These are phyloP conservation scores for Ectropis crepuscularia DNA, from an alignment of 2,888 invertebrate genomes.

Conservation along the genomic window DNA sequence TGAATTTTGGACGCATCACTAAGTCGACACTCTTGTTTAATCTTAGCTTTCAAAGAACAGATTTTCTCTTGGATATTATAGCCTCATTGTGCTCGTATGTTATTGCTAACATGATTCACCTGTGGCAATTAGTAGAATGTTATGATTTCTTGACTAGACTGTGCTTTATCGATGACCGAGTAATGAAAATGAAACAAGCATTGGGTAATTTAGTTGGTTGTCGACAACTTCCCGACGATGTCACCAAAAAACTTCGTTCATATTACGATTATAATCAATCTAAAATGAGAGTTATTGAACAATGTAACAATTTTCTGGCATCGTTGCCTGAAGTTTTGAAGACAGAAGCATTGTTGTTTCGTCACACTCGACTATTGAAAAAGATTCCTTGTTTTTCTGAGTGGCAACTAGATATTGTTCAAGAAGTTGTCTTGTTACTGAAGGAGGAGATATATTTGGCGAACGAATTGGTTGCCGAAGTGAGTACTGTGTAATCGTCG, in stretches of 20 bases:
- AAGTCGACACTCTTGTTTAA: slow-evolving; percentile 51
- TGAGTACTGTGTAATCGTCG: slow-evolving; percentile 37
- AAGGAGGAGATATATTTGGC: slow-evolving; percentile 46
- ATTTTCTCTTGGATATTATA: slow-evolving; percentile 43
- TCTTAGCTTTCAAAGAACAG: slow-evolving; percentile 34
- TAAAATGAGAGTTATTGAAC: slow-evolving; percentile 37
- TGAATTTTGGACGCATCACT: slow-evolving; percentile 46
- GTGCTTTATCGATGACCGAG: slow-evolving; percentile 39
- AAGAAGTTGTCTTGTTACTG: slow-evolving; percentile 40
- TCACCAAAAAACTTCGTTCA: slow-evolving; percentile 39
- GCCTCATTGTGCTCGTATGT: slow-evolving; percentile 43
- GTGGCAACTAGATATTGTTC: slow-evolving; percentile 48
- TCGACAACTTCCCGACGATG: slow-evolving; percentile 45
- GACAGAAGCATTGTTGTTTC: slow-evolving; percentile 41
- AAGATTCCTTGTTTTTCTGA: slow-evolving; percentile 49
- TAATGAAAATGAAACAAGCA: slow-evolving; percentile 25
- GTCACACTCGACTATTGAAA: slow-evolving; percentile 37
- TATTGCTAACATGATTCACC: slow-evolving; percentile 47
- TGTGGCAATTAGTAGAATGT: slow-evolving; percentile 50
- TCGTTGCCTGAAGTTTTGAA: slow-evolving; percentile 44
- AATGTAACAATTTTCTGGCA: slow-evolving; percentile 40
- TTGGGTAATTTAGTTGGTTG: slow-evolving; percentile 36
- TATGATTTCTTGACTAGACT: slow-evolving; percentile 41
- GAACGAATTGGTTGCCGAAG: slow-evolving; percentile 47
- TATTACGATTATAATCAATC: slow-evolving; percentile 45